Evolutionary conservation across 2,888 invertebrate species (phyloP), one percentile per base, ranked within the genome.

Genomic region (Prosopocoilus inquinatus): DNA sequence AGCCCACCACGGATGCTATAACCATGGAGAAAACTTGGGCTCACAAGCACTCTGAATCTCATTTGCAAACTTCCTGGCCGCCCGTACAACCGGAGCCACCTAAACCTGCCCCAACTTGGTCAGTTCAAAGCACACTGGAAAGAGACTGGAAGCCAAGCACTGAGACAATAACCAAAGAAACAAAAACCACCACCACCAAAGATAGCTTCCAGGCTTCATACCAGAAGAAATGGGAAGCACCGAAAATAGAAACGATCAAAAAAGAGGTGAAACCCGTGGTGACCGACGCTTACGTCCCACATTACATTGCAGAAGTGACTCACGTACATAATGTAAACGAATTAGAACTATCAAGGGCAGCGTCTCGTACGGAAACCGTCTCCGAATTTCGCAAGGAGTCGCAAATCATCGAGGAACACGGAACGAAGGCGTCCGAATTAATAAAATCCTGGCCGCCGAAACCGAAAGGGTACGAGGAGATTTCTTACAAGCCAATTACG

Each of bases 11-110:
- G 1, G 80, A 82, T 62, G 82, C 76, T 2, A 63, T 81, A 41
- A 75, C 79, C 9, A 83, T 82, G 82, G 82, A 83, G 62, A 82
- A 81, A 69, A 75, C 79, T 1, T 82, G 82, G 82, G 78, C 81
- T 2, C 79, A 80, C 53, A 81, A 81, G 64, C 76, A 75, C 57
- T 71, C 74, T 9, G 74, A 78, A 28, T 77, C 76, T 0, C 71
- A 75, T 33, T 68, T 74, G n/a, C 78, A 80, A 54, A 80, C 80
- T 60, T 75, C 79, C 1, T 82, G 81, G 81, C 81, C 81, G n/a
- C 80, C 81, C 34, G 73, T 68, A 59, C 70, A 71, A 58, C 49
- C 56, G 36, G 63, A 67, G 51, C 62, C 64, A 20, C 68, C 69
- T 64, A 73, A 63, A 61, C 66, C 70, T 48, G 57, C 54, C 41